phyloP scores from a whole-genome alignment of 2,113 vertebrate species.

The Eulacestoma nigropectus region DNA sequence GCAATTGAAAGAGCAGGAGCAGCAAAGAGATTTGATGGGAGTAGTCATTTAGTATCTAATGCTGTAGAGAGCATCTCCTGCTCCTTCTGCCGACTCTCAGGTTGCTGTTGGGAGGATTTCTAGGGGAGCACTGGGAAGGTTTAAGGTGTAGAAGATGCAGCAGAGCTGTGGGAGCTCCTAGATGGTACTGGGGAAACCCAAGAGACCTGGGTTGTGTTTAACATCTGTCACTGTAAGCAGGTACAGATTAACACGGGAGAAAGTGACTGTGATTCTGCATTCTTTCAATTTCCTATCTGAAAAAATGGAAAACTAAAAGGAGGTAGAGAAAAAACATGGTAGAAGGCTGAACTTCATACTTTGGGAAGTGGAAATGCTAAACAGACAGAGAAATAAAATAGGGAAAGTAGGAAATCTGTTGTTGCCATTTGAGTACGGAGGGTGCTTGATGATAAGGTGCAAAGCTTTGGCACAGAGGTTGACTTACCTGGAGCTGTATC shows the following conservation, averaged over 20 bases:
- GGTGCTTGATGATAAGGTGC: background rate
- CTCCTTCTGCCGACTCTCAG: background rate
- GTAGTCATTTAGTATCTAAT: background rate
- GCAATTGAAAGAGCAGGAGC: background rate
- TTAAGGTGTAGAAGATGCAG: background rate
- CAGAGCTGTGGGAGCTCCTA: background rate
- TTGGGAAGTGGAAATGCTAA: background rate
- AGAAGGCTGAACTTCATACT: background rate
- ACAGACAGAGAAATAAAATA: background rate
- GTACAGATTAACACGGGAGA: background rate
- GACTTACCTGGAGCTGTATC: background rate
- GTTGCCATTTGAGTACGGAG: background rate
- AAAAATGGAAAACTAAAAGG: background rate
- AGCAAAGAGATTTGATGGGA: background rate
- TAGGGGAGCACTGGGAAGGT: background rate
- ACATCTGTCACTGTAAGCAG: background rate
- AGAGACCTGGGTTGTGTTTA: background rate
- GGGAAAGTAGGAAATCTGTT: background rate
- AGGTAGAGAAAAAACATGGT: background rate
- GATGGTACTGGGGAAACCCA: background rate
- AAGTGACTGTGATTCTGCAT: background rate
- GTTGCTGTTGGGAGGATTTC: background rate
- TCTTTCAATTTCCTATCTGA: background rate
- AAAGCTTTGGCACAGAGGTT: background rate
- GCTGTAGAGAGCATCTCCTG: background rate